Percentiles rank a stretch among this genome's conserved stretches.
Conservation (phyloP, 2,888 invertebrate genomes). For the Empis livida region DNA sequence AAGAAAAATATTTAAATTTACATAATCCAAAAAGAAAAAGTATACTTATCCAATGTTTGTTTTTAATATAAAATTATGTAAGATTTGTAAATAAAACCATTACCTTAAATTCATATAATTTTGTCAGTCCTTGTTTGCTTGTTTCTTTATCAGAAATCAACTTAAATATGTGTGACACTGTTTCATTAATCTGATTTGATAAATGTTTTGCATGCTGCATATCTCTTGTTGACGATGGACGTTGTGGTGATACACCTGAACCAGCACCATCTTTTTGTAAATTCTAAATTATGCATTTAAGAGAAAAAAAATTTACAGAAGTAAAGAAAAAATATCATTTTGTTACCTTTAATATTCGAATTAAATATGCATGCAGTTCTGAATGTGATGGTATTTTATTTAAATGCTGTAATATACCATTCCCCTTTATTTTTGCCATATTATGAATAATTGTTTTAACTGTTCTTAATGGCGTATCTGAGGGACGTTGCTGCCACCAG, state of each 20-base stretch:
- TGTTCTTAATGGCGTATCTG: conserved; percentile 81
- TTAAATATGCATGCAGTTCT: conserved; percentile 74
- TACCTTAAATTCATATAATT: conserved; percentile 35
- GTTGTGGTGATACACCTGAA: conserved; percentile 28
- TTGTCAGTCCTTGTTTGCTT: conserved; percentile 60
- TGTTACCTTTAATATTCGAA: conserved; percentile 56
- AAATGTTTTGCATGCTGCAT: conserved; percentile 41
- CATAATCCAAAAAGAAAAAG: too few relatives aligned
- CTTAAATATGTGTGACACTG: conserved; percentile 77
- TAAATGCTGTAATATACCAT: conserved; percentile 64
- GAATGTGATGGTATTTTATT: conserved; percentile 65
- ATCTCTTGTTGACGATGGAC: conserved; percentile 28
- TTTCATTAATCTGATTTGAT: conserved; percentile 71
- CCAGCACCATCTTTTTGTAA: conserved; percentile 42
- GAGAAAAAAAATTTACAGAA: conserved; percentile 1
- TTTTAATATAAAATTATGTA: too few relatives aligned
- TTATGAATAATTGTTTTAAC: conserved; percentile 90
- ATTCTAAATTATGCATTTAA: conserved; percentile 37
- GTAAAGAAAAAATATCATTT: background rate
- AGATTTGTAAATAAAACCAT: background rate
- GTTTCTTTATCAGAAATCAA: conserved; percentile 83
- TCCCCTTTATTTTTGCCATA: conserved; percentile 78
- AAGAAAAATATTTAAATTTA: too few relatives aligned
- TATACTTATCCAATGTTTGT: too few relatives aligned
- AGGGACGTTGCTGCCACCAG: conserved; percentile 73